Evolutionary conservation across 2,888 invertebrate species (phyloP), one percentile per base, ranked within the genome.

Genomic region (Phortica magna): DNA sequence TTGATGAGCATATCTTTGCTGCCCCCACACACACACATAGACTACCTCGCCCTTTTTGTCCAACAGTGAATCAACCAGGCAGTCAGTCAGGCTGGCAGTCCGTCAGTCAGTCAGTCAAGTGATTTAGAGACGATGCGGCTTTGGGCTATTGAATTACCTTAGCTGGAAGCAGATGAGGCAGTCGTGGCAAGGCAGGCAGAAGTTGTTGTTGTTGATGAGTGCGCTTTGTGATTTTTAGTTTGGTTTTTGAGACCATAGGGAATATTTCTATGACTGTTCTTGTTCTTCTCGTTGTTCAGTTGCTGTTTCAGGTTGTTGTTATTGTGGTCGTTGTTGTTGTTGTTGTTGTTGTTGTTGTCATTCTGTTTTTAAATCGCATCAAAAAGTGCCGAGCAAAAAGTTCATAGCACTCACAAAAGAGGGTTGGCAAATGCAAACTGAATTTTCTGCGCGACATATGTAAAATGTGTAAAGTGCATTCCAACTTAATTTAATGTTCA

Each of bases 401-500:
- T 41, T 41, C 22, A 31, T 31, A 31, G n/a, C 14, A 42, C n/a
- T 31, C n/a, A 68, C n/a, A 19, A 79, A 31, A 4, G 77, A 75
- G 57, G 48, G 22, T 43, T 39, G 22, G 19, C 61, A 68, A 43
- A 59, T 10, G 67, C 65, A 74, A 75, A 61, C 55, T 42, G 39
- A 17, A 55, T 76, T 81, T 83, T 31, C 31, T 31, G 79, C 81
- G 85, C 83, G 89, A 90, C 89, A 90, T 89, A 89, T 89, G 89
- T 89, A 89, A 89, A 89, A 89, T 90, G 89, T 90, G 90, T 90
- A 89, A 90, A 90, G 89, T 90, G 89, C 90, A 89, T 79, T 67
- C 19, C 14, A 83, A 87, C 88, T 87, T 87, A 87, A 87, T 88
- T 87, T 84, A 88, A 87, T 88, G 85, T 87, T 88, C 87, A 77